Evolutionary conservation across 2,113 vertebrate genomes (phyloP).

Genomic region (Phylloscopus whistleri): DNA sequence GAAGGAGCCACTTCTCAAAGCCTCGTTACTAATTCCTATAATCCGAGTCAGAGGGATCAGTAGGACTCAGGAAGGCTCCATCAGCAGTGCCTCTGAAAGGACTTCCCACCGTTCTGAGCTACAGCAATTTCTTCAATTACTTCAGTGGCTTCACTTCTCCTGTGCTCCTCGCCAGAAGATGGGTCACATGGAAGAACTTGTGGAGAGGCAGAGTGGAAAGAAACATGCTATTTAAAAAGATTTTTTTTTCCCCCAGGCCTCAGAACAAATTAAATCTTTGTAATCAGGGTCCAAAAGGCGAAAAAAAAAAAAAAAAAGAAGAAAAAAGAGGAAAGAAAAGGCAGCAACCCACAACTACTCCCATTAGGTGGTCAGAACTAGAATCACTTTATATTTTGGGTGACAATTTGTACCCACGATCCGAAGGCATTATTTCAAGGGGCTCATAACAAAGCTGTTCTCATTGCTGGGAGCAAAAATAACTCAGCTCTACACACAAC

Average conservation of each 20-base stretch:
- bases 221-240: conserved; percentile 44
- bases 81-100: conserved; percentile 14
- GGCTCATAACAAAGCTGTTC: not conserved
- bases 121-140: conserved; percentile 43
- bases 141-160: conserved; percentile 53
- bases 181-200: conserved; percentile 62
- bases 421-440: conserved; percentile 39
- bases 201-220: conserved; percentile 50
- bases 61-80: not conserved
- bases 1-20: conserved; percentile 36
- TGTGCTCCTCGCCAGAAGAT: conserved; percentile 5
- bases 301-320: not conserved
- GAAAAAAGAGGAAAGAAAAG: not conserved
- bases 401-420: conserved; percentile 22
- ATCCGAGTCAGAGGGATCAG: conserved; percentile 34
- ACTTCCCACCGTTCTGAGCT: conserved; percentile 12
- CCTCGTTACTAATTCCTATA: conserved; percentile 31
- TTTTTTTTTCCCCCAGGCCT: not conserved
- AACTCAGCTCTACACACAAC: not conserved
- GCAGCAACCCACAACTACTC: conserved; percentile 15
- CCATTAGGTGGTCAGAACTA: conserved; percentile 30
- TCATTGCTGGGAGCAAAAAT: conserved; percentile 22
- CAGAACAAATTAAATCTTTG: conserved; percentile 51
- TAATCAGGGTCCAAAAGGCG: not conserved
- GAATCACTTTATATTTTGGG: conserved; percentile 22